phyloP scores from a whole-genome alignment of 2,113 vertebrate species.

The Saguinus midas region DNA sequence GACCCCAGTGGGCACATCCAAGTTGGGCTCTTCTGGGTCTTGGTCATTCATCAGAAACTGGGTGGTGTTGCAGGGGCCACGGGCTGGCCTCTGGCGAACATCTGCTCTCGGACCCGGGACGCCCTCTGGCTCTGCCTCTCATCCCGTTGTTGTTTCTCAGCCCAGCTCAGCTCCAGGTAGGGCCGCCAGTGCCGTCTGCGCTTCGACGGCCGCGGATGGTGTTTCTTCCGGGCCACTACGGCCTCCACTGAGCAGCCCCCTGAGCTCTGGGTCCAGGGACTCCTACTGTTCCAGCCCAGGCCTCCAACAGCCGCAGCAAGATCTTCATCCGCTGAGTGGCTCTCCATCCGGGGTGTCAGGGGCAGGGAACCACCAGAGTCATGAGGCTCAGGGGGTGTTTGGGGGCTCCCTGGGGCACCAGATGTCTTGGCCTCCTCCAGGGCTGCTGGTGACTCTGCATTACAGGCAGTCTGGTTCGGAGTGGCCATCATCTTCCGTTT shows the following conservation, averaged over 20 bases:
- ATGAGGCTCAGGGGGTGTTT: neutral
- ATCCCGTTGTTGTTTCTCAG: constrained; percentile 89
- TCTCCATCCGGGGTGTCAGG: constrained; percentile 19
- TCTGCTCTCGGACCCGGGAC: constrained; percentile 88
- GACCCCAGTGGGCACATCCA: constrained; percentile 81
- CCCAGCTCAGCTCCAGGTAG: constrained; percentile 91
- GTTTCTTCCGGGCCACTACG: constrained; percentile 84
- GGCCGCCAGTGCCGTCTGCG: constrained; percentile 92
- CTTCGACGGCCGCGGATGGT: constrained; percentile 86
- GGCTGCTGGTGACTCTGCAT: too few species aligned
- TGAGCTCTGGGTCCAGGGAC: constrained; percentile 43
- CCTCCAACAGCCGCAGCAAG: neutral
- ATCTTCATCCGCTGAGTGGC: constrained; percentile 43
- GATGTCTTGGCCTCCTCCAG: neutral
- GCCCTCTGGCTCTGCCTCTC: constrained; percentile 90
- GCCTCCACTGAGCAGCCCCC: constrained; percentile 66
- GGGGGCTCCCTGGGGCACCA: neutral
- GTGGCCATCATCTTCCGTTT: too few species aligned
- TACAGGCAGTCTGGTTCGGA: too few species aligned
- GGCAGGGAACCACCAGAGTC: neutral
- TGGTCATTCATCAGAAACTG: constrained; percentile 94
- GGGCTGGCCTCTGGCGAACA: constrained; percentile 91
- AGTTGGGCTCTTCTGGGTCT: constrained; percentile 90
- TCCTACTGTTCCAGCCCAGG: neutral
- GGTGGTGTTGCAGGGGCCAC: constrained; percentile 91